A percentile compares a stretch with the other conserved stretches of the same genome.
Conservation (phyloP, 2,797 vertebrate genomes). For the Clangula hyemalis region DNA sequence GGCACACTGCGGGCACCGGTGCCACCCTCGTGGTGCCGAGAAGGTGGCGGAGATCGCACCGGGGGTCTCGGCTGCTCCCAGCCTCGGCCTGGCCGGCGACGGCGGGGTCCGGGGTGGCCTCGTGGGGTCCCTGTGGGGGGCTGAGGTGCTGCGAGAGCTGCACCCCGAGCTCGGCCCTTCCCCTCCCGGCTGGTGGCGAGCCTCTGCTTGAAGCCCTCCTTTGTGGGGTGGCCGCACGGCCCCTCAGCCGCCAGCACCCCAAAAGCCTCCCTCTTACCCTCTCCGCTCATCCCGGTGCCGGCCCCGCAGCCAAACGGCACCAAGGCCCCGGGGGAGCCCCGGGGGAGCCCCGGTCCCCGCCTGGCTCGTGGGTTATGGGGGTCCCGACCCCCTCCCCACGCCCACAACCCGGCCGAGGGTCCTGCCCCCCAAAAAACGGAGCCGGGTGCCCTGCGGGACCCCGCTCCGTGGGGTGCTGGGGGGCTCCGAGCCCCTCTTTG, state of each 20-base stretch:
- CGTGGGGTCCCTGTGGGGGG: neutral
- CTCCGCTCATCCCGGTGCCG: neutral
- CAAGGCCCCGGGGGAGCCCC: neutral
- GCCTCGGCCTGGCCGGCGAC: no score
- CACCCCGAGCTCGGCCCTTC: neutral
- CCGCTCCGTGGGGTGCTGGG: neutral
- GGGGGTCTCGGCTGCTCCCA: neutral
- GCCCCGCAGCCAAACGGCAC: no score
- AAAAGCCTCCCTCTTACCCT: neutral
- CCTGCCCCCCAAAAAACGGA: neutral
- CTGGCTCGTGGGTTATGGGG: neutral
- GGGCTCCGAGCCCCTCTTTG: no score
- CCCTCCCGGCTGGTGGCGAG: rapidly evolving
- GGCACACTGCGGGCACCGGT: neutral
- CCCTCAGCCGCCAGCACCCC: neutral
- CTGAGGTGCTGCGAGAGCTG: rapidly evolving
- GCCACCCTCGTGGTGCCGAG: neutral
- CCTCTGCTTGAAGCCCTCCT: no score
- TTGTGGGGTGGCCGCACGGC: no score
- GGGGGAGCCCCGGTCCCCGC: neutral
- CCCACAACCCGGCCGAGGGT: neutral
- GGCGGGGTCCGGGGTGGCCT: neutral
- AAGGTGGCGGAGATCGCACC: neutral
- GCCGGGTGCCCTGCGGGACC: no score
- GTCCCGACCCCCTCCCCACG: no score